Base-by-base conservation (phyloP, 2,888 invertebrate genomes). In the Eilema griseolum region DNA sequence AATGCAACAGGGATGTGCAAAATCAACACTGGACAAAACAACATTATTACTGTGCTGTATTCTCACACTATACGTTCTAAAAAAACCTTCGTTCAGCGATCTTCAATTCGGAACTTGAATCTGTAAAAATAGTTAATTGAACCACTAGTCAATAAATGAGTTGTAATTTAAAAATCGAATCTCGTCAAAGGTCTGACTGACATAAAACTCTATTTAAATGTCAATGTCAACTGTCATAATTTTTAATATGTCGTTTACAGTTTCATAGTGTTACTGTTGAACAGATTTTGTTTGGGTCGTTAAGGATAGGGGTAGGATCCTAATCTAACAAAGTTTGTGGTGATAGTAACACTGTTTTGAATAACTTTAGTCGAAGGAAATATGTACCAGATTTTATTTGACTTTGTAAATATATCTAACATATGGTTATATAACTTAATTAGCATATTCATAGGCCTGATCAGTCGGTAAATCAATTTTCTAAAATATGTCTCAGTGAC, bases 1-100 rank as follows among this genome's bases (percentile, higher is more conserved):
- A 0, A 95, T 95, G 95, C 95, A 95, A 77, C 95, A 95, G 75
- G 95, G 95, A 60, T 92, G 93, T 74, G 93, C 94, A 8, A 93
- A 90, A 79, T 93, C 93, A 11, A 86, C 91, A 7, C 76, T 94
- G 65, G 92, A 95, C 75, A 88, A 88, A 76, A 84, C 90, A 56
- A 87, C 90, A 2, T 89, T 88, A 28, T 80, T 92, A 66, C 46
- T 92, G 60, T 90, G 90, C 82, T 88, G 88, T 74, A 74, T 92
- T 62, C 67, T 90, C 62, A 86, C 85, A 61, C 64, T 91, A 5
- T 90, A 86, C 60, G 76, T 90, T 20, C 77, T 89, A 72, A 86
- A 84, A 69, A 88, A 85, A 79, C 85, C 86, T 24, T 80, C 86
- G 4, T 83, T 87, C 66, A 82, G 75, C 67, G 76, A 83, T 63